These are phyloP conservation scores for Tanytarsus gracilentus DNA, from an alignment of 2,888 invertebrate species.

Conservation along the genomic window DNA sequence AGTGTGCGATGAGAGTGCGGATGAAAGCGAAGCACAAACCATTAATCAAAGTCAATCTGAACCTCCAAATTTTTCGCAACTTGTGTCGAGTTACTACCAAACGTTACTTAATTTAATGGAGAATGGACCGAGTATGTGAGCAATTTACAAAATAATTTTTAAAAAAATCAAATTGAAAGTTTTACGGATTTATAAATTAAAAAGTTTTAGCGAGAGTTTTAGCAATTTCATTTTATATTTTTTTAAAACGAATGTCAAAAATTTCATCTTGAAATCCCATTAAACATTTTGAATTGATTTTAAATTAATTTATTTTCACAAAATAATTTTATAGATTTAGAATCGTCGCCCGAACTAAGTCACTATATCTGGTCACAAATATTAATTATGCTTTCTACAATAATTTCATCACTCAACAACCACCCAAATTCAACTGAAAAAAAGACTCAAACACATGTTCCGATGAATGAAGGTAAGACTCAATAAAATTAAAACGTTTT, in stretches of 20 bases:
- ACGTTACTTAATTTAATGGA: conserved; percentile 1
- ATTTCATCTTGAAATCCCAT: too few species aligned
- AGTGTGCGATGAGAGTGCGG: background rate
- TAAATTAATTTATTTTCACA: background rate
- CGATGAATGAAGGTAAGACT: background rate
- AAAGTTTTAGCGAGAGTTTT: too few species aligned
- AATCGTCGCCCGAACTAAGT: background rate
- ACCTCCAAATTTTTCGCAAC: too few species aligned
- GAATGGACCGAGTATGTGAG: background rate
- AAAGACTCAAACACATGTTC: background rate
- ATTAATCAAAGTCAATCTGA: background rate
- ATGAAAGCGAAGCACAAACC: background rate
- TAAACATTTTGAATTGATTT: background rate
- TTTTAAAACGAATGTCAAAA: too few species aligned
- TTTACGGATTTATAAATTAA: too few species aligned
- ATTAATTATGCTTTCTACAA: conserved; percentile 4
- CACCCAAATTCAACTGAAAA: background rate
- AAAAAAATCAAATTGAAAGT: too few species aligned
- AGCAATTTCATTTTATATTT: too few species aligned
- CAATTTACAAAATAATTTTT: background rate
- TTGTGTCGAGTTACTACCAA: conserved; percentile 19
- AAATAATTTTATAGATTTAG: too few species aligned
- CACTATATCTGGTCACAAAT: conserved; percentile 17
- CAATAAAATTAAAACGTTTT: background rate
- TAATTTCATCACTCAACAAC: conserved; percentile 4